Conservation (phyloP, 2,888 invertebrate species). For the Uropetala carovei region DNA sequence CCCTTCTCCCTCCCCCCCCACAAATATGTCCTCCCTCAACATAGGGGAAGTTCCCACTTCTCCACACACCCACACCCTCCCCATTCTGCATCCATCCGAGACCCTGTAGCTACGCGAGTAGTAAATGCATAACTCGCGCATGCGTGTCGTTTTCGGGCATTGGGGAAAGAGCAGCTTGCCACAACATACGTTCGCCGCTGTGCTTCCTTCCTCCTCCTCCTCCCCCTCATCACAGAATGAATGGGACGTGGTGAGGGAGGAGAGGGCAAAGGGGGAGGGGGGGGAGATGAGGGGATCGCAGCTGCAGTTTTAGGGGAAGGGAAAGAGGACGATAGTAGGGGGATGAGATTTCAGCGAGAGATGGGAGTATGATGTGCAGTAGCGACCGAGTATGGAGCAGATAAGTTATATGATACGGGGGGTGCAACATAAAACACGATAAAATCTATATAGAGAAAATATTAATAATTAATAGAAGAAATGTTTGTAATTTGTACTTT, state of each 20-base stretch:
- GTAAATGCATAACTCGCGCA: neutral
- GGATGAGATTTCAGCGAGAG: too few relatives aligned
- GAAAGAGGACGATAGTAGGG: neutral
- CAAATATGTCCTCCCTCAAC: too few relatives aligned
- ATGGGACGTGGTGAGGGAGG: neutral
- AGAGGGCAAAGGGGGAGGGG: too few relatives aligned
- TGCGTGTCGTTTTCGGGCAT: neutral
- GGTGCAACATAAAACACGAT: too few relatives aligned
- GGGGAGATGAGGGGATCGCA: neutral
- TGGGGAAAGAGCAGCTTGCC: conserved; percentile 1
- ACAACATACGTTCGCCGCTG: neutral
- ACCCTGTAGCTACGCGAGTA: neutral
- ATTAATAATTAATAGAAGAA: too few relatives aligned
- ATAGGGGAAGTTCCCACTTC: too few relatives aligned
- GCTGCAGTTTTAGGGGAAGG: neutral
- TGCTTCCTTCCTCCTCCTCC: neutral
- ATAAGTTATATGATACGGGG: too few relatives aligned
- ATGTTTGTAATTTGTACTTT: too few relatives aligned
- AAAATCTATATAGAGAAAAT: too few relatives aligned
- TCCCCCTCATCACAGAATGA: neutral
- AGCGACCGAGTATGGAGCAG: too few relatives aligned
- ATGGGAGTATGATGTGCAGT: too few relatives aligned
- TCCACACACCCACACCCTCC: neutral
- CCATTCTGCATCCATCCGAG: neutral
- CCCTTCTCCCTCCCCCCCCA: neutral